phyloP scores from a whole-genome alignment of 2,113 vertebrate genomes.

The Paracanthobrama guichenoti region DNA sequence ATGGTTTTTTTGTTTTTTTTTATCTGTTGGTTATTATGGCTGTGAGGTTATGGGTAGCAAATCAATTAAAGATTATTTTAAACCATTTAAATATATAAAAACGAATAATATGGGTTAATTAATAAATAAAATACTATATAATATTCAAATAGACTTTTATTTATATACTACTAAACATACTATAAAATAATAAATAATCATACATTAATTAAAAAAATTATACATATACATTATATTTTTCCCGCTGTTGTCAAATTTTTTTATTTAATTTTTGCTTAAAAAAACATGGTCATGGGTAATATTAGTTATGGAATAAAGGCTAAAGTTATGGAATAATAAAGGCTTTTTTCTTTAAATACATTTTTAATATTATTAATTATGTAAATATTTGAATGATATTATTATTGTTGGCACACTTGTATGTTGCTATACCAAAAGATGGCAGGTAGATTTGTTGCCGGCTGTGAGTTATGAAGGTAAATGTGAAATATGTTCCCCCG shows the following conservation, averaged over 20 bases:
- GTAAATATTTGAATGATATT: neutral
- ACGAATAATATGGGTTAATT: neutral
- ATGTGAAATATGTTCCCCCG: neutral
- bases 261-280: too few species aligned
- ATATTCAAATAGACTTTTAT: too few species aligned
- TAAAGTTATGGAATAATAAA: neutral
- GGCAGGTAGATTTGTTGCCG: neutral
- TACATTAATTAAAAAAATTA: too few species aligned
- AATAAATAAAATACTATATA: too few species aligned
- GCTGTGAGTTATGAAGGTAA: slow-evolving; percentile 21
- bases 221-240: too few species aligned
- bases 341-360: neutral
- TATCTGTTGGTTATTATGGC: neutral
- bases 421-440: slow-evolving; percentile 4
- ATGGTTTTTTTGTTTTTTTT: neutral
- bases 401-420: neutral
- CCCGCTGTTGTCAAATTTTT: too few species aligned
- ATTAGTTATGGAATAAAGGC: too few species aligned
- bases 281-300: too few species aligned
- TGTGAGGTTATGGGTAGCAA: neutral
- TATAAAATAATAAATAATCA: too few species aligned
- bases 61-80: neutral
- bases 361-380: neutral
- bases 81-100: neutral
- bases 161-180: too few species aligned